phyloP scores from a whole-genome alignment of 2,888 invertebrate genomes.

The Zaprionus lineosus region DNA sequence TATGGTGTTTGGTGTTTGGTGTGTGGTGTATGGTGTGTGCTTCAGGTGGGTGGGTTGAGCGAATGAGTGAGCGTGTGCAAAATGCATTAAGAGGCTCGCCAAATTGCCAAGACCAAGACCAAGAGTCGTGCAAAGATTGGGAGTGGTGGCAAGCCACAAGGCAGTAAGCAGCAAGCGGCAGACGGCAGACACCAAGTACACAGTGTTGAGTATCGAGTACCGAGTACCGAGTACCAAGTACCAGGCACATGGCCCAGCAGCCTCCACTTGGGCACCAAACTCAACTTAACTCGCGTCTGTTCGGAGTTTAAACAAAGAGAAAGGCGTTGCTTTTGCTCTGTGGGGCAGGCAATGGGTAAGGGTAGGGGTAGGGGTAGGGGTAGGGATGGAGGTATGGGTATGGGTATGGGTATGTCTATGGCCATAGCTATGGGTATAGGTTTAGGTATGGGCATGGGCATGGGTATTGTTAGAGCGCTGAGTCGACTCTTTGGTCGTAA shows the following conservation, averaged over 20 bases:
- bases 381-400: neutral
- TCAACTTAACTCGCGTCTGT: conserved; percentile 9
- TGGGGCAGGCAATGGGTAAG: conserved; percentile 6
- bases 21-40: too few relatives aligned
- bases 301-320: conserved; percentile 63
- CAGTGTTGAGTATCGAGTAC: too few relatives aligned
- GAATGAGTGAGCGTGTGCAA: conserved; percentile 56
- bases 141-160: conserved; percentile 58
- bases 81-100: conserved; percentile 66
- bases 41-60: conserved; percentile 50
- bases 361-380: neutral
- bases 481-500: conserved; percentile 46
- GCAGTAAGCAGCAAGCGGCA: conserved; percentile 10
- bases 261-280: conserved; percentile 20
- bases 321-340: conserved; percentile 63
- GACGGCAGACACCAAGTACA: conserved; percentile 1
- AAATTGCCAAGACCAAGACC: conserved; percentile 61
- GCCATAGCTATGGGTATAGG: neutral
- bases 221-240: too few relatives aligned
- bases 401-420: neutral
- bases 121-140: conserved; percentile 77
- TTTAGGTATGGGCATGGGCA: too few relatives aligned
- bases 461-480: conserved; percentile 3
- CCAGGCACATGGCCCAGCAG: conserved; percentile 7
- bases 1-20: too few relatives aligned